Evolutionary conservation across 2,888 invertebrate species (phyloP).

Genomic region (Mythimna ferrago): DNA sequence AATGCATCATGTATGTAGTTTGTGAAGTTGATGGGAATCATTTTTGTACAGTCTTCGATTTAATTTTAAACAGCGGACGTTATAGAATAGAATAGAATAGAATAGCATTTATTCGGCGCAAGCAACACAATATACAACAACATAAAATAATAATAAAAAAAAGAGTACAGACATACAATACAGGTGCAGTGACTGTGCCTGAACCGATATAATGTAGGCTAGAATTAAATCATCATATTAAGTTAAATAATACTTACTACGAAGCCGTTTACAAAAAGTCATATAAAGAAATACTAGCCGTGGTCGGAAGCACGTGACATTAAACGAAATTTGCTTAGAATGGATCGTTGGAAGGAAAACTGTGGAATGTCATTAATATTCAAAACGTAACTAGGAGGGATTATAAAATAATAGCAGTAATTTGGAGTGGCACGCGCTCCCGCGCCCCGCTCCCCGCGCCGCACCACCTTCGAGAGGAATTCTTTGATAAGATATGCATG

Average conservation of each 20-base stretch:
- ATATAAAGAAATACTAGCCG: constrained; percentile 39
- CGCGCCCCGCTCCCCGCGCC: constrained; percentile 65
- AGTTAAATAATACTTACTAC: constrained; percentile 11
- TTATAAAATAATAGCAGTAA: constrained; percentile 91
- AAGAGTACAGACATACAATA: too few species aligned
- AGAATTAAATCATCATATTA: constrained; percentile 5
- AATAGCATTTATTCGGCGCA: too few species aligned
- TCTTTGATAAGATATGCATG: constrained; percentile 89
- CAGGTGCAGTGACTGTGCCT: too few species aligned
- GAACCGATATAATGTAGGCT: not conserved
- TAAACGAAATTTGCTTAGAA: constrained; percentile 83
- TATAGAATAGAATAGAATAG: too few species aligned
- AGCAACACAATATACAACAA: too few species aligned
- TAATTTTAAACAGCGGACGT: not conserved
- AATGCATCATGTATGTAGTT: constrained; percentile 54
- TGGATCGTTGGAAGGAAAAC: constrained; percentile 82
- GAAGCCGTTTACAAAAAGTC: constrained; percentile 23
- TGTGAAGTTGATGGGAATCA: constrained; percentile 38
- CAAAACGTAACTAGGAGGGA: constrained; percentile 90
- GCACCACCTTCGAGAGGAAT: constrained; percentile 79
- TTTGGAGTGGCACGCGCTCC: constrained; percentile 85
- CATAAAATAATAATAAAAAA: too few species aligned
- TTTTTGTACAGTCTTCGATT: constrained; percentile 16
- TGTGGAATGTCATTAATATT: constrained; percentile 90
- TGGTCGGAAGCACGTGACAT: constrained; percentile 77